These are phyloP conservation scores for Mimas tiliae DNA, from an alignment of 2,888 invertebrate species.

Conservation along the genomic window DNA sequence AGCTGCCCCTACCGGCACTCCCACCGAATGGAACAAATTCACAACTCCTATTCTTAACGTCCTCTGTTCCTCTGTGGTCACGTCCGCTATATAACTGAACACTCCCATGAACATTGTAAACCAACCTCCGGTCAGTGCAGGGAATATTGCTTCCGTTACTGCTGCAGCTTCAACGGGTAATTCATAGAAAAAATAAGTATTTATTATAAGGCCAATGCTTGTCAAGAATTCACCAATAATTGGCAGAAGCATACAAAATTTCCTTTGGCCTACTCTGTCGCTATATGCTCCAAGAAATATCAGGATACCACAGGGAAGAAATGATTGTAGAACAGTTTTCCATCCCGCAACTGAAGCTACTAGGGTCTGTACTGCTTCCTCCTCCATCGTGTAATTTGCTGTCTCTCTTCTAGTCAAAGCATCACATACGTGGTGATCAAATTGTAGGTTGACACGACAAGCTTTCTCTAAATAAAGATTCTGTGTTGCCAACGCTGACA, in stretches of 20 bases:
- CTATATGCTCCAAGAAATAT: constrained; percentile 93
- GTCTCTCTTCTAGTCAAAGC: constrained; percentile 91
- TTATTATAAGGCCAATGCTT: constrained; percentile 90
- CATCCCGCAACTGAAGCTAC: constrained; percentile 93
- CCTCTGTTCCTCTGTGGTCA: constrained; percentile 92
- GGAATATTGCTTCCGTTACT: constrained; percentile 91
- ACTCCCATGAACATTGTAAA: constrained; percentile 96
- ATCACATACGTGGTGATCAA: constrained; percentile 89
- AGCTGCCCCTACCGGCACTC: constrained; percentile 95
- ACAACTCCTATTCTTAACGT: constrained; percentile 94
- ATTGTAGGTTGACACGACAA: constrained; percentile 91
- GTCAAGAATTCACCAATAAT: constrained; percentile 92
- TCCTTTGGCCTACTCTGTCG: constrained; percentile 87
- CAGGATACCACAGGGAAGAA: constrained; percentile 91
- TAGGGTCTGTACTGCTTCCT: constrained; percentile 88
- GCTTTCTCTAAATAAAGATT: constrained; percentile 94
- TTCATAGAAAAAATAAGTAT: constrained; percentile 91
- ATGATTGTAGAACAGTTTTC: constrained; percentile 93
- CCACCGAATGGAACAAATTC: constrained; percentile 94
- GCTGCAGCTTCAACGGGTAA: constrained; percentile 92
- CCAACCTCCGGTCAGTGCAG: constrained; percentile 93
- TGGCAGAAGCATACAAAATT: constrained; percentile 93
- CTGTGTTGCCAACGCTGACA: constrained; percentile 91
- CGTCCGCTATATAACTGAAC: constrained; percentile 95
- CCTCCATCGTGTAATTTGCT: constrained; percentile 83